A percentile compares a stretch with the other conserved stretches of the same genome.
Evolutionary conservation across 1,140 invertebrate genomes (phyloP).

Genomic region (Drosophila aff.): DNA sequence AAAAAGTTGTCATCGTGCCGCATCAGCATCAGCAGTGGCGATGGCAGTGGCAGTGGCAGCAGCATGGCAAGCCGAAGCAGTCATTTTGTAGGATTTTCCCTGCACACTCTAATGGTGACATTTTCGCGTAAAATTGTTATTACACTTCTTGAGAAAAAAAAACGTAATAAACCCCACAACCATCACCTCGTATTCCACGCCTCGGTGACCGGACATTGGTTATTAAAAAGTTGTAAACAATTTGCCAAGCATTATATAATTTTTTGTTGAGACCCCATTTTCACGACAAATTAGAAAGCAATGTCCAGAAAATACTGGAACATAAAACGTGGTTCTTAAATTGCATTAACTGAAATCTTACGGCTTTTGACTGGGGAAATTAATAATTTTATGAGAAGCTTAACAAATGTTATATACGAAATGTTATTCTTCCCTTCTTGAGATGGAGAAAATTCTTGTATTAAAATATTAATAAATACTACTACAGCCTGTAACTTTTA

Average conservation of each 20-base stretch:
- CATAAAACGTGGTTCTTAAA: conserved; percentile 15
- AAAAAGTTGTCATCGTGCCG: conserved; percentile 67
- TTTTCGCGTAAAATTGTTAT: conserved; percentile 65
- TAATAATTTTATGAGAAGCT: neutral
- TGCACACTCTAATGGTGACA: conserved; percentile 51
- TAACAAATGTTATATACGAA: too few relatives aligned
- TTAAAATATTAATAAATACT: neutral
- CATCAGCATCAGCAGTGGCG: conserved; percentile 24
- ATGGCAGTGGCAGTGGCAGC: neutral
- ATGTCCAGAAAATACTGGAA: neutral
- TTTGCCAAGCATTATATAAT: conserved; percentile 16
- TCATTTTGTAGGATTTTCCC: conserved; percentile 46
- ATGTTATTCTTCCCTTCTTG: too few relatives aligned
- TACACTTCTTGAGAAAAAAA: conserved; percentile 18
- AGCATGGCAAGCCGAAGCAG: conserved; percentile 18
- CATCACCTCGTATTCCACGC: neutral
- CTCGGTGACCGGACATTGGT: conserved; percentile 46
- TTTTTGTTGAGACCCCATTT: neutral
- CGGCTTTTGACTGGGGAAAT: neutral
- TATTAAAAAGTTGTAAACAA: conserved; percentile 74
- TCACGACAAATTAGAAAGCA: conserved; percentile 22
- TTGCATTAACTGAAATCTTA: conserved; percentile 3
- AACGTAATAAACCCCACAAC: neutral
- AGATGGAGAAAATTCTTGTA: too few relatives aligned
- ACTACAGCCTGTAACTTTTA: neutral